These are phyloP conservation scores for Scatophagus argus DNA, from an alignment of 2,113 vertebrate genomes.

Conservation along the genomic window DNA sequence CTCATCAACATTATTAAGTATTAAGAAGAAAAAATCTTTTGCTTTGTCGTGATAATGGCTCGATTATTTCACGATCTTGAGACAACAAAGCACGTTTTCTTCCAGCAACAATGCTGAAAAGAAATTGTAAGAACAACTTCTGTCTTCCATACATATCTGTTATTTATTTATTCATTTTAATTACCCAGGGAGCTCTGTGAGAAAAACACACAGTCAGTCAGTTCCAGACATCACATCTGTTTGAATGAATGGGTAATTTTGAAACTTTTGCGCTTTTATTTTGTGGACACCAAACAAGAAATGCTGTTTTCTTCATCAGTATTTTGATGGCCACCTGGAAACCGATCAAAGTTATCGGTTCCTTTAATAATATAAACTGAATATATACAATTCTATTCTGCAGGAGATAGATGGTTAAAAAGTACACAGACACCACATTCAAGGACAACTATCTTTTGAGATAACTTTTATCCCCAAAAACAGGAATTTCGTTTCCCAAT, in stretches of 20 bases:
- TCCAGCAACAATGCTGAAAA: too few relatives aligned
- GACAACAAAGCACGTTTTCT: too few relatives aligned
- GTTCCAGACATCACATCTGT: background rate
- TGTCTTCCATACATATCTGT: too few relatives aligned
- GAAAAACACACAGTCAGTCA: background rate
- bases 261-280: background rate
- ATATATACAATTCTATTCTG: background rate
- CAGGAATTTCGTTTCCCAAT: constrained; percentile 1
- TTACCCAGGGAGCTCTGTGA: background rate
- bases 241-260: too few relatives aligned
- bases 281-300: background rate
- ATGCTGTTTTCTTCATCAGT: background rate
- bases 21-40: too few relatives aligned
- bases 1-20: too few relatives aligned
- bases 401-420: constrained; percentile 29
- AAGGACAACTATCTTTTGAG: background rate
- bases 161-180: background rate
- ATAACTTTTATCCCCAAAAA: background rate
- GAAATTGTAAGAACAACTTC: too few relatives aligned
- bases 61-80: too few relatives aligned
- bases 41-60: too few relatives aligned
- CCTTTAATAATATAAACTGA: background rate
- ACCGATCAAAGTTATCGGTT: background rate
- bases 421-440: constrained; percentile 25
- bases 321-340: background rate